Evolutionary conservation across 1,140 invertebrate genomes (phyloP).

Genomic region (Anoplolepis gracilipes): DNA sequence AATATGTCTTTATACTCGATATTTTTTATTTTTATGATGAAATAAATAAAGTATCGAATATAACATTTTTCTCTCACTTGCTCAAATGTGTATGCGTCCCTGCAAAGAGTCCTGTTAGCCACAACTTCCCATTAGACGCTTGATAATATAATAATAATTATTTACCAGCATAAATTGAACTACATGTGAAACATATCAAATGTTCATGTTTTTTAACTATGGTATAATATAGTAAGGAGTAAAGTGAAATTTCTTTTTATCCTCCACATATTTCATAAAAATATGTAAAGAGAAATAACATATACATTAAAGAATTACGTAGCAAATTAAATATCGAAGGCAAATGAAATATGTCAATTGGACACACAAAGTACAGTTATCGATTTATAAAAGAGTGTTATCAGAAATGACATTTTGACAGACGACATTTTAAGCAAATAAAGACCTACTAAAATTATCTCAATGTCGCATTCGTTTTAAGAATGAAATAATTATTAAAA

Average conservation of each 20-base stretch:
- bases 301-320: too few species aligned
- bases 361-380: neutral
- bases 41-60: neutral
- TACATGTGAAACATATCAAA: neutral
- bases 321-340: neutral
- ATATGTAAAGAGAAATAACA: neutral
- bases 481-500: neutral
- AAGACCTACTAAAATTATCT: constrained; percentile 1
- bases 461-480: neutral
- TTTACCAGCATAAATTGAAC: neutral
- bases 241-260: neutral
- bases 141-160: constrained; percentile 5
- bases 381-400: neutral
- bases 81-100: neutral
- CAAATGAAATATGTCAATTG: neutral
- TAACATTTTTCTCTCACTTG: neutral
- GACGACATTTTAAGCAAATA: neutral
- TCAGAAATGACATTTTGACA: neutral
- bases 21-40: neutral
- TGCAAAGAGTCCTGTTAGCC: neutral
- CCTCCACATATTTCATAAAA: neutral
- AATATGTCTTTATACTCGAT: neutral
- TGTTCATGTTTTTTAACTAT: neutral
- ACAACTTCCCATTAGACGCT: neutral
- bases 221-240: neutral